Conservation (phyloP, 1,140 invertebrate genomes). For the Sarcophaga bullata region DNA sequence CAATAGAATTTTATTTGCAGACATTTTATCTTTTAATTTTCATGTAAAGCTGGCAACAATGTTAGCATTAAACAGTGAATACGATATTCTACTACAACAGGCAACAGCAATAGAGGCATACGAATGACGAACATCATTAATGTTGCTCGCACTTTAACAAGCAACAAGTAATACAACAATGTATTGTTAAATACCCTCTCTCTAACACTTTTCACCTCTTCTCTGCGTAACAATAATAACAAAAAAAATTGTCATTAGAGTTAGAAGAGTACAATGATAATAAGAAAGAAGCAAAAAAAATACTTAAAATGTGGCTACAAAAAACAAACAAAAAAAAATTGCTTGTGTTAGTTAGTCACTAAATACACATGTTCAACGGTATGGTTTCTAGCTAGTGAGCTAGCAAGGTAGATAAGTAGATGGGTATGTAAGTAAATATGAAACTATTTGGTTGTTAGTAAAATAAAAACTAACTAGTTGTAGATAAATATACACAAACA, state of each 20-base stretch:
- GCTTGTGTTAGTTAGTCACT: not conserved
- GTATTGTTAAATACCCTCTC: slow-evolving; percentile 33
- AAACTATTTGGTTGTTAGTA: slow-evolving; percentile 19
- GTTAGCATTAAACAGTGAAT: not conserved
- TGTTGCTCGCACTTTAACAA: not conserved
- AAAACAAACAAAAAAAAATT: not conserved
- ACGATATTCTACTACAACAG: slow-evolving; percentile 10
- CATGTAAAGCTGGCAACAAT: not conserved
- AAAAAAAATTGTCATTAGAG: slow-evolving; percentile 33
- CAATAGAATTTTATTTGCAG: too few relatives aligned
- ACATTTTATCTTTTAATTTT: too few relatives aligned
- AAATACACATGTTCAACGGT: not conserved
- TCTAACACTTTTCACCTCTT: too few relatives aligned
- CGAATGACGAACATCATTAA: not conserved
- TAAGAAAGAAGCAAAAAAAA: not conserved
- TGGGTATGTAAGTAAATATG: not conserved
- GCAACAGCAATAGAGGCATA: not conserved
- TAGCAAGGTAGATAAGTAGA: too few relatives aligned
- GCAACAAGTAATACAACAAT: not conserved
- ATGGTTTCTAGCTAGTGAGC: not conserved
- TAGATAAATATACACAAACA: not conserved
- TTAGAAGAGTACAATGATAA: not conserved
- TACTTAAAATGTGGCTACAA: not conserved
- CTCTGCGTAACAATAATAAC: slow-evolving; percentile 13
- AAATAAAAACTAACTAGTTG: not conserved